Evolutionary conservation across 2,888 invertebrate genomes (phyloP), one percentile per base, ranked within the genome.

Genomic region (Hydroisotoma schaefferi): DNA sequence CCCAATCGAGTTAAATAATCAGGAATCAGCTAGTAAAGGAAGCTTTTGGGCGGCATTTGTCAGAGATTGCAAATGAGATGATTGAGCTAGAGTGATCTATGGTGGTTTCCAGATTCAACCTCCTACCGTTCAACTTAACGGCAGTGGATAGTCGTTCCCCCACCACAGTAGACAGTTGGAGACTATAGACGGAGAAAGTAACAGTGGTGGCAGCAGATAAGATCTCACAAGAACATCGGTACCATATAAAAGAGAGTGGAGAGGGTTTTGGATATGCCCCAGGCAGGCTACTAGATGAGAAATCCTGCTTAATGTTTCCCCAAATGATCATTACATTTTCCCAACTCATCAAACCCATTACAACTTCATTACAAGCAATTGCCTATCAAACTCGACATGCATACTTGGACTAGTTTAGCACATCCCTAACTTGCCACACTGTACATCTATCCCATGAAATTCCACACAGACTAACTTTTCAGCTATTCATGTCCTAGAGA

Each of bases 361-460:
- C 64, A 68, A 68, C 68, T 68, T 66, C 66, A 68, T 68, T 68
- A 68, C 66, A 66, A 66, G 60, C 60, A 66, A 68, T 66, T 66
- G 66, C 59, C 68, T 66, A 66, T 66, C 62, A 64, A 67, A 59
- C 64, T 58, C 48, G 63, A 61, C 49, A 49, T 49, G 28, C 28
- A 49, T 49, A 27, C 27, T 28, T 49, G 43, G n/a, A n/a, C n/a
- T n/a, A n/a, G n/a, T n/a, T n/a, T n/a, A n/a, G n/a, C n/a, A n/a
- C n/a, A n/a, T n/a, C n/a, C n/a, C n/a, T n/a, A n/a, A n/a, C n/a
- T n/a, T n/a, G n/a, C n/a, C n/a, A n/a, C n/a, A n/a, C n/a, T n/a
- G n/a, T n/a, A n/a, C n/a, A n/a, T n/a, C n/a, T n/a, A n/a, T n/a
- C n/a, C n/a, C n/a, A n/a, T n/a, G n/a, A n/a, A n/a, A n/a, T n/a